phyloP scores from a whole-genome alignment of 1,140 invertebrate genomes.

The Drosophila insularis region DNA sequence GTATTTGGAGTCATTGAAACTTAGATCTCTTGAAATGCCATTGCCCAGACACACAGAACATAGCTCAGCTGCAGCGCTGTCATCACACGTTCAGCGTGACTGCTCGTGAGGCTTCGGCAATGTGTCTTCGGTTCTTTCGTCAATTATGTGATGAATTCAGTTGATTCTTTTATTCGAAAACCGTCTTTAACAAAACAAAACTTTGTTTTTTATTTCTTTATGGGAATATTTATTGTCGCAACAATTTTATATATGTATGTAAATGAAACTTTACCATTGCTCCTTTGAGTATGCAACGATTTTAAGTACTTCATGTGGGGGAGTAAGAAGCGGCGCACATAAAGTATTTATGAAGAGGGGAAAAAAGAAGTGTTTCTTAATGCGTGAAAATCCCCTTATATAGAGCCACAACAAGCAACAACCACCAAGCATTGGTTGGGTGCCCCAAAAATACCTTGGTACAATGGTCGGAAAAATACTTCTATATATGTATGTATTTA shows the following conservation, averaged over 20 bases:
- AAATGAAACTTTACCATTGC: background rate
- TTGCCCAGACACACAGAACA: no score
- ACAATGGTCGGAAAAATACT: slow-evolving; percentile 44
- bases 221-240: no score
- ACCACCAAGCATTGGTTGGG: background rate
- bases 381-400: background rate
- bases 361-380: background rate
- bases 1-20: no score
- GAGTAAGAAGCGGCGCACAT: slow-evolving; percentile 7
- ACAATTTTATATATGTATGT: background rate
- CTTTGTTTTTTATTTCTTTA: no score
- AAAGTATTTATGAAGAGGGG: slow-evolving; percentile 15
- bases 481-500: slow-evolving; percentile 32
- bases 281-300: background rate
- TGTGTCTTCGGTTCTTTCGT: no score
- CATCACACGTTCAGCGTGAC: no score
- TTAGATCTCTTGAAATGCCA: no score
- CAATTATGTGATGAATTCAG: no score
- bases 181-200: no score
- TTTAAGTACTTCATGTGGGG: background rate
- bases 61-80: no score
- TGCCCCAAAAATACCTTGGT: slow-evolving; percentile 49
- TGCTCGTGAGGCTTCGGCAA: no score
- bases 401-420: background rate
- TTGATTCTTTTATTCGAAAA: no score